Evolutionary conservation across 2,797 vertebrate genomes (phyloP), one percentile per base, ranked within the genome.

Genomic region (Enteromius viviparus): DNA sequence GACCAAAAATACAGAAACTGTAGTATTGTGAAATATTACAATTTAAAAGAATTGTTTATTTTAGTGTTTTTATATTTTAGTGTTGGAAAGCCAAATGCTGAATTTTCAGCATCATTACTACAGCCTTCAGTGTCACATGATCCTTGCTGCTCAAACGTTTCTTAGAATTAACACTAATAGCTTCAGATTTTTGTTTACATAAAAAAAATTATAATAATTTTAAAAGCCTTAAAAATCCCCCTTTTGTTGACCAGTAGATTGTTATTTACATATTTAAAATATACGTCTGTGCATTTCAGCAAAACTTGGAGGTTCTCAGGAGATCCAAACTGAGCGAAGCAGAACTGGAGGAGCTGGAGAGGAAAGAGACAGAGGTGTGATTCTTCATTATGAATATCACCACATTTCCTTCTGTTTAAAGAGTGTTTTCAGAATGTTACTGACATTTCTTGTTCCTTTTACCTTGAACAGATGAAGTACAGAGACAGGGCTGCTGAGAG

Each of bases 401-500:
- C 15, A 6, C 2, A 12, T 78, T 0, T 83, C 5, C 21, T 79
- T 3, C 26, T 66, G 40, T 26, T 70, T 17, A 4, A 53, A 23
- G n/a, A 23, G 11, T 21, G 3, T 55, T 40, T 26, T 6, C 47
- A 1, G 6, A 5, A n/a, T 0, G 51, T 58, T 15, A 6, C 37
- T 71, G 51, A 62, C 4, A 10, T 1, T 1, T 1, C 32, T 4
- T 34, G 45, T 65, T 1, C 6, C 55, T 34, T 72, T 42, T 15
- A 29, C 34, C 12, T n/a, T 15, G 6, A 76, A 69, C 51, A 99
- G 98, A 94, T 98, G 95, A 99, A 99, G 81, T 99, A 99, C 86
- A 95, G 98, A 91, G 98, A 99, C 91, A 90, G 98, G 82, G 98
- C 98, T 6, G 98, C 98, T 6, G 98, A 99, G 89, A 94, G 98